A percentile compares a stretch with the other conserved stretches of the same genome.
These are phyloP conservation scores for Aphidius gifuensis DNA, from an alignment of 1,140 invertebrate species.

Conservation along the genomic window DNA sequence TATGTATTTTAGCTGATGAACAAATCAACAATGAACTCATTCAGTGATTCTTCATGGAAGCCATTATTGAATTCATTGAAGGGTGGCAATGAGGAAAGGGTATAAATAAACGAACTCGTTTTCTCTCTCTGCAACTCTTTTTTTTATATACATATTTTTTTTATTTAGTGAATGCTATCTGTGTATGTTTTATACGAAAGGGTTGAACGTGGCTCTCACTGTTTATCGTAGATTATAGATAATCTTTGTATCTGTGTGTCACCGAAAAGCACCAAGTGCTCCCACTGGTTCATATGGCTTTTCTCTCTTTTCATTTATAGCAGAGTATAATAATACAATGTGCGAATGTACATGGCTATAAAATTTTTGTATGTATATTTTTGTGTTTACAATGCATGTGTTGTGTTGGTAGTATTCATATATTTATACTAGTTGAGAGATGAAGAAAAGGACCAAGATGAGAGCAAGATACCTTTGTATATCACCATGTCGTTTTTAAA, in stretches of 20 bases:
- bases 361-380: background rate
- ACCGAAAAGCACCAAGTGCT: slow-evolving; percentile 51
- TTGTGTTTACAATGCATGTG: no score
- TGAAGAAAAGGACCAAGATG: slow-evolving; percentile 38
- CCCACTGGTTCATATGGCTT: slow-evolving; percentile 25
- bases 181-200: slow-evolving; percentile 46
- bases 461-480: slow-evolving; percentile 47
- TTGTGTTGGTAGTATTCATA: background rate
- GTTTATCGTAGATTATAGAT: slow-evolving; percentile 53
- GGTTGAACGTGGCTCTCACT: slow-evolving; percentile 41
- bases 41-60: slow-evolving; percentile 25
- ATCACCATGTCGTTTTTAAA: slow-evolving; percentile 47
- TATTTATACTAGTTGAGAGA: background rate
- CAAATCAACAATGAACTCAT: slow-evolving; percentile 11
- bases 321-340: no score
- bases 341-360: background rate
- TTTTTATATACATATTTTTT: background rate
- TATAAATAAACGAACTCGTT: background rate
- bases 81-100: slow-evolving; percentile 23
- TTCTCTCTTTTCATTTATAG: slow-evolving; percentile 7
- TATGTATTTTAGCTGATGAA: no score
- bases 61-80: slow-evolving; percentile 48
- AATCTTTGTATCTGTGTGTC: slow-evolving; percentile 49
- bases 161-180: slow-evolving; percentile 50
- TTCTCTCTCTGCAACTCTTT: background rate